Evolutionary conservation across 2,797 vertebrate species (phyloP).

Genomic region (Artibeus lituratus): DNA sequence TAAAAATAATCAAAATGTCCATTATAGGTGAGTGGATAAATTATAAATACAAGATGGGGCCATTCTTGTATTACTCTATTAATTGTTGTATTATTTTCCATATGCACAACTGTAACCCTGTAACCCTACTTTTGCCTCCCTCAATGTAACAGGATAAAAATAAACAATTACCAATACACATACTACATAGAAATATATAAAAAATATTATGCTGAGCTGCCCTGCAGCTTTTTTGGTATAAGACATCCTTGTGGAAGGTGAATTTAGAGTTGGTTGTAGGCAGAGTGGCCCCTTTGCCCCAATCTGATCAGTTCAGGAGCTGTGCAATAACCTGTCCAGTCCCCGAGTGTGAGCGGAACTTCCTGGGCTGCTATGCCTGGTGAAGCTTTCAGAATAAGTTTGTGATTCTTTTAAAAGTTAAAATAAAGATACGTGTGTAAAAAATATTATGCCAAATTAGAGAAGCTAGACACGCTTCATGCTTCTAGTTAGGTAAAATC

Average conservation of each 20-base stretch:
- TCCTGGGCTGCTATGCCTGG: constrained; percentile 65
- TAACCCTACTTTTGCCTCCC: not conserved
- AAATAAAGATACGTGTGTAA: constrained; percentile 23
- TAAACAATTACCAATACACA: not conserved
- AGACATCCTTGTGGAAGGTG: not conserved
- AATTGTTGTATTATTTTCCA: not conserved
- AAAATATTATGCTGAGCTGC: not conserved
- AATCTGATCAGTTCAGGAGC: not conserved
- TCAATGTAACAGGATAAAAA: not conserved
- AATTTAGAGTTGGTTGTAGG: not conserved
- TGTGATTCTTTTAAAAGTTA: constrained; percentile 60
- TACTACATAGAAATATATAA: not conserved
- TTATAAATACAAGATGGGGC: not conserved
- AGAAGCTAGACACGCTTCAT: not conserved
- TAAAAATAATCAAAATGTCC: not conserved
- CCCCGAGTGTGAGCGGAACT: constrained; percentile 63
- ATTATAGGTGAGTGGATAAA: not conserved
- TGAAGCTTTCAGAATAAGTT: constrained; percentile 40
- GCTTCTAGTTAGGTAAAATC: constrained; percentile 3
- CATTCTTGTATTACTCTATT: not conserved
- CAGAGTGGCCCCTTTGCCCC: not conserved
- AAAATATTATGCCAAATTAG: not conserved
- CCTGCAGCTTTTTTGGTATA: not conserved
- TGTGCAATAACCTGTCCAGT: constrained; percentile 75
- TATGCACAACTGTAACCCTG: not conserved